Evolutionary conservation across 1,140 invertebrate species (phyloP), one percentile per base, ranked within the genome.

Genomic region (Panagrolaimus sp.): DNA sequence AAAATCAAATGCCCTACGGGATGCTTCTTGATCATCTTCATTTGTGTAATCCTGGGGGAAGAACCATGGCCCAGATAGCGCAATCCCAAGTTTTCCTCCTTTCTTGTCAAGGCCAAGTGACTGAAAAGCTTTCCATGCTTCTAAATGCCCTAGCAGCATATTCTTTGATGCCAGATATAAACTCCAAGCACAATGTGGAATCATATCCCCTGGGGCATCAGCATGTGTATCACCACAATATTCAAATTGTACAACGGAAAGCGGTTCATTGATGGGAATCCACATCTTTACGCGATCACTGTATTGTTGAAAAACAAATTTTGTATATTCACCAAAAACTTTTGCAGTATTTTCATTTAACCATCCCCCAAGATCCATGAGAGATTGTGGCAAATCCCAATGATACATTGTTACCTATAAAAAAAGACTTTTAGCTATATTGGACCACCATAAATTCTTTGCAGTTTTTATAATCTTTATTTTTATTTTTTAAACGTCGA

Each of bases 341-440:
- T 86, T 79, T 0, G 84, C 75, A 23, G 87, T 85, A 1, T 83
- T 63, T 0, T 82, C 73, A 72, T 87, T 88, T 0, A 84, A 71
- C 86, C 88, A 88, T 0, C 87, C 87, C 8, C 84, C 85, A 38
- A 76, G 45, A n/a, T 84, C 77, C 46, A 85, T 71, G 1, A 86
- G 78, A 4, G 72, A 70, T 63, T 84, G 82, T 2, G 85, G 84
- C 46, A 84, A 74, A 69, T 86, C 86, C 83, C 84, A 86, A 74
- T 87, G 85, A 74, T 84, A 86, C n/a, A 87, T 67, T 0, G 82
- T 88, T 25, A 89, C 88, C 82, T 72, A 38, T 7, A 38, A 38
- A 71, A 66, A 11, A n/a, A n/a, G n/a, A n/a, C n/a, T n/a, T n/a
- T n/a, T n/a, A n/a, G n/a, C n/a, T n/a, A n/a, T n/a, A n/a, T n/a